Percentiles rank a stretch among this genome's conserved stretches.
phyloP scores from a whole-genome alignment of 1,140 invertebrate genomes.

The Xylocopa sonorina region DNA sequence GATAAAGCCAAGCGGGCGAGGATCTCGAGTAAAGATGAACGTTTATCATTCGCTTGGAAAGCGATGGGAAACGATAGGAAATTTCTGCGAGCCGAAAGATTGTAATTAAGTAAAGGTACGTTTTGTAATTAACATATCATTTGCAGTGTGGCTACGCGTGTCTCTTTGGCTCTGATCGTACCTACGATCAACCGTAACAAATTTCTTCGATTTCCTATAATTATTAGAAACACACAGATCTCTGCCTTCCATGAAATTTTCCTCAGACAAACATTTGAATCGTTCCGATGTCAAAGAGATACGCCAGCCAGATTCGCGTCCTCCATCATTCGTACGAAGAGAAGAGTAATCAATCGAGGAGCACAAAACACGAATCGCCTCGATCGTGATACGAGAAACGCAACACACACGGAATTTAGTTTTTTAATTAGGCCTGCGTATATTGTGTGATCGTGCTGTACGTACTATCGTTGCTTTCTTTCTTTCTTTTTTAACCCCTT shows the following conservation, averaged over 20 bases:
- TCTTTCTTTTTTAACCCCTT: background rate
- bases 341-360: background rate
- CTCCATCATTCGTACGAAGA: background rate
- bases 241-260: constrained; percentile 2
- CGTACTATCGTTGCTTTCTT: constrained; percentile 25
- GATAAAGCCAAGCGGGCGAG: background rate
- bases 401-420: constrained; percentile 21
- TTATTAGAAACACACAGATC: background rate
- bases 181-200: background rate
- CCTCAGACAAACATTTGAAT: background rate
- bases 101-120: constrained; percentile 15
- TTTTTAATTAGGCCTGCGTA: constrained; percentile 27
- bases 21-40: background rate
- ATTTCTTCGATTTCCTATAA: background rate
- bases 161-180: background rate
- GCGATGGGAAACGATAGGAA: background rate
- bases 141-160: background rate
- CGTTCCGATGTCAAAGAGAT: too few relatives aligned
- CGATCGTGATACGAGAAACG: constrained; percentile 22
- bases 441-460: constrained; percentile 23
- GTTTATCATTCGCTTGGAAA: background rate
- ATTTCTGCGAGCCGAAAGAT: background rate
- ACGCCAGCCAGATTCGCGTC: background rate
- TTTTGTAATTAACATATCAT: background rate
- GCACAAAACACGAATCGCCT: constrained; percentile 29